Percentiles rank a stretch among this genome's conserved stretches.
These are phyloP conservation scores for Leptatherina wallacei DNA, from an alignment of 2,797 vertebrate species.

Conservation along the genomic window DNA sequence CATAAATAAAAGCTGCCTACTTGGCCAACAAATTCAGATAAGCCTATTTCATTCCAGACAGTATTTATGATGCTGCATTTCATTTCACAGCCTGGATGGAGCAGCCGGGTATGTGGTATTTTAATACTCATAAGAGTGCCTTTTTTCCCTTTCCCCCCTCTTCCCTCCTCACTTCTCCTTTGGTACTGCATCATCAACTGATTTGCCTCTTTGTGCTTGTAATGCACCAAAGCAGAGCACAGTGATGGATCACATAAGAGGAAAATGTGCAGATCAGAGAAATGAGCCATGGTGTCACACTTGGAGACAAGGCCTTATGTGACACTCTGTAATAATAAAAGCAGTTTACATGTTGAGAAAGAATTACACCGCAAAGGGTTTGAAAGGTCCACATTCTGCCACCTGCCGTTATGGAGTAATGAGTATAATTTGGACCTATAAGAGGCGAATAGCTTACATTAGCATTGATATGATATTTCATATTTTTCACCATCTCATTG, in stretches of 20 bases:
- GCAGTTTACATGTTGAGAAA: conserved; percentile 6
- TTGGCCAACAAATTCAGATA: conserved; percentile 51
- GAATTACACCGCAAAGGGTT: not conserved
- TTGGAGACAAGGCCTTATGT: conserved; percentile 37
- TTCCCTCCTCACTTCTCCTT: conserved; percentile 32
- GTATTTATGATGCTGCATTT: conserved; percentile 58
- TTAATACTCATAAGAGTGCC: conserved; percentile 30
- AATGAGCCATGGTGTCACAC: conserved; percentile 39
- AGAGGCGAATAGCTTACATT: conserved; percentile 26
- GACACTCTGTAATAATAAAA: conserved; percentile 39
- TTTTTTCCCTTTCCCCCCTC: not conserved
- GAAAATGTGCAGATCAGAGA: conserved; percentile 36
- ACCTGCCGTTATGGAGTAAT: conserved; percentile 41
- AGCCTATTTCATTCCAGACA: conserved; percentile 58
- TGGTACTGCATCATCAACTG: conserved; percentile 48
- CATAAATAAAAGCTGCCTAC: conserved; percentile 39
- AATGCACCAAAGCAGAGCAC: conserved; percentile 48
- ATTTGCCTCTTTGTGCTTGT: conserved; percentile 50
- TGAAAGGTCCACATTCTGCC: conserved; percentile 15
- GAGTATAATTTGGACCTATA: conserved; percentile 46
- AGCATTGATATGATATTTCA: not conserved
- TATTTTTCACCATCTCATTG: not conserved
- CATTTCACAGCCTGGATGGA: conserved; percentile 41
- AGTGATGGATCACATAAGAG: conserved; percentile 37
- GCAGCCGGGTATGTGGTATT: conserved; percentile 42